phyloP scores from a whole-genome alignment of 2,113 vertebrate genomes.

The Hippolais icterina region DNA sequence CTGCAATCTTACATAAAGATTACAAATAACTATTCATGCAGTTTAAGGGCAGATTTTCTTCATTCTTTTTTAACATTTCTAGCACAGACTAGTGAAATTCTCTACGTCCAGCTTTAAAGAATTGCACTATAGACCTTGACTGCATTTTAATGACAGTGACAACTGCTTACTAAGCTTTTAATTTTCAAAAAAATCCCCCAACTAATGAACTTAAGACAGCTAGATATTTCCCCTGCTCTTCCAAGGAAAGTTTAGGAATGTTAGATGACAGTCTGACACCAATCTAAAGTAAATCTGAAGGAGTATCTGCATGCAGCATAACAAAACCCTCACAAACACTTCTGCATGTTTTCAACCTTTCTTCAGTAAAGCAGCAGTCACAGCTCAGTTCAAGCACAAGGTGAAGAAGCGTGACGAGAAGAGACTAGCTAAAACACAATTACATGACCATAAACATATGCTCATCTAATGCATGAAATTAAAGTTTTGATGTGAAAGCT shows the following conservation, averaged over 20 bases:
- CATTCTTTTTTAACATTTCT: neutral
- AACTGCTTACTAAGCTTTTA: neutral
- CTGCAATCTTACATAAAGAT: conserved; percentile 27
- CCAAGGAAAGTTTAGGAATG: neutral
- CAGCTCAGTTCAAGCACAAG: neutral
- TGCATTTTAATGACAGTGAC: neutral
- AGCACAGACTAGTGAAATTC: neutral
- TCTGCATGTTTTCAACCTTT: neutral
- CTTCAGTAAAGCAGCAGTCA: neutral
- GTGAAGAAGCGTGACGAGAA: neutral
- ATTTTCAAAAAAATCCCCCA: neutral
- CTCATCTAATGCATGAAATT: neutral
- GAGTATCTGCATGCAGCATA: neutral
- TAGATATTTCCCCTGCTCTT: neutral
- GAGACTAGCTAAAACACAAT: neutral
- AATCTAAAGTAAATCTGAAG: neutral
- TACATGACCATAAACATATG: neutral
- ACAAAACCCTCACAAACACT: neutral
- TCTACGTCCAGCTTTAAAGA: neutral
- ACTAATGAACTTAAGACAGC: neutral
- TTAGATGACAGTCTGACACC: neutral
- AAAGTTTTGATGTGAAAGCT: neutral
- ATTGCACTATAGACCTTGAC: neutral
- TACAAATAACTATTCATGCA: neutral
- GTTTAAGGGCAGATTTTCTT: neutral